Base-by-base conservation (phyloP, 2,888 invertebrate species). In the Teinopalpus imperialis region DNA sequence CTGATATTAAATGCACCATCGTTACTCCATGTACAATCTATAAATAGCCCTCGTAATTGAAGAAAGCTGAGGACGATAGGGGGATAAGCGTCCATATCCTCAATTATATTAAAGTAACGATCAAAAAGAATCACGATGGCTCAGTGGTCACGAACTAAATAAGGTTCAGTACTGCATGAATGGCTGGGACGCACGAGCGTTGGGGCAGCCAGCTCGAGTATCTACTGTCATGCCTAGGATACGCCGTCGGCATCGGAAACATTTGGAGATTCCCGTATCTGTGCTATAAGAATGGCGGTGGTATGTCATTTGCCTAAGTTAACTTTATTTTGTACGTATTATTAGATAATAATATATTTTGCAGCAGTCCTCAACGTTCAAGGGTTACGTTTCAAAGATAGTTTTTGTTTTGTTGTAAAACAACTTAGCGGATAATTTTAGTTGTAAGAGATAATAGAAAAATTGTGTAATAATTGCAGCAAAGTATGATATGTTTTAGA, bases 211-310 rank as follows among this genome's bases (percentile, higher is more conserved):
- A 94, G 79, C 79, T 92, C 8, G 95, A 96, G 75, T 96, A 95
- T 72, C 76, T 96, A 23, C 82, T 96, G 43, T 94, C 95, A 14
- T 94, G 95, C 61, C 90, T 96, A 39, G 96, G 96, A 13, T 95
- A 95, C 64, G 95, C 95, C 2, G 94, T 96, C 39, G 96, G 96
- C 32, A 93, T 96, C 47, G 95, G 96, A 46, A 96, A 96, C 72
- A 92, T 96, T 6, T 95, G 95, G 95, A 90, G 96, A 53, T 96
- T 96, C 78, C 96, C 96, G 0, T 96, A 96, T 71, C 81, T 96
- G 44, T 95, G 95, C 68, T 96, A 95, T 74, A 92, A 94, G 64
- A 96, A 95, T 75, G 96, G 96, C 8, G 96, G 96, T 73, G 96
- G 95, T 94, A 68, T 80, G 85, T 76, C 24, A 13, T 30, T 21